Conservation (phyloP, 2,888 invertebrate species). For the Thera britannica region DNA sequence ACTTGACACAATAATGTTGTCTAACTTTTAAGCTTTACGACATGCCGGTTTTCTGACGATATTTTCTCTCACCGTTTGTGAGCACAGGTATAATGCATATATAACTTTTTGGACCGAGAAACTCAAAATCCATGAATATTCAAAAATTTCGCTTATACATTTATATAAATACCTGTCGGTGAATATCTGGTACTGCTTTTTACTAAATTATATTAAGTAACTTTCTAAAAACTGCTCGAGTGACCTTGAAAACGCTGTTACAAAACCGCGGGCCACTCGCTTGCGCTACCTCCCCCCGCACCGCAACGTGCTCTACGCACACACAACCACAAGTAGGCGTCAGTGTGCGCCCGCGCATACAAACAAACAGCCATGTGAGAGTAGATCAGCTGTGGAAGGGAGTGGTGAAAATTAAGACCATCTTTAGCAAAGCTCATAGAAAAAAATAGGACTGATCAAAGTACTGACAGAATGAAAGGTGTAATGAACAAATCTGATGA, state of each 20-base stretch:
- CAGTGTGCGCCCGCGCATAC: constrained; percentile 55
- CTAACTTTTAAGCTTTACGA: too few species aligned
- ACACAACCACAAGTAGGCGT: constrained; percentile 67
- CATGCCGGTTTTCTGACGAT: too few species aligned
- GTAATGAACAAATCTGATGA: constrained; percentile 40
- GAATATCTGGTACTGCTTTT: constrained; percentile 3
- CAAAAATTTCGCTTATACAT: background rate
- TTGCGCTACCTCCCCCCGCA: constrained; percentile 60
- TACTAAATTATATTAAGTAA: constrained; percentile 64
- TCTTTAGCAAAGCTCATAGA: constrained; percentile 35
- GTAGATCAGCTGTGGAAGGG: constrained; percentile 56
- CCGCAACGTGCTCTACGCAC: constrained; percentile 52
- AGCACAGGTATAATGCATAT: too few species aligned
- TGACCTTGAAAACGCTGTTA: constrained; percentile 85
- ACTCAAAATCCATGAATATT: background rate
- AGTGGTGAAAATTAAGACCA: constrained; percentile 72
- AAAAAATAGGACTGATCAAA: background rate
- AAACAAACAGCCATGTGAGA: constrained; percentile 47
- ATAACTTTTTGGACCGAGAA: too few species aligned
- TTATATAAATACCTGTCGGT: background rate
- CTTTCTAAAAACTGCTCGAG: constrained; percentile 84
- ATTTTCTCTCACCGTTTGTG: too few species aligned
- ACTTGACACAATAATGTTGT: too few species aligned
- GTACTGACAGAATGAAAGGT: background rate
- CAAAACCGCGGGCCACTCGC: constrained; percentile 82